Percentiles rank a stretch among this genome's conserved stretches.
Evolutionary conservation across 2,888 invertebrate species (phyloP).

Genomic region (Corbicula japonica): DNA sequence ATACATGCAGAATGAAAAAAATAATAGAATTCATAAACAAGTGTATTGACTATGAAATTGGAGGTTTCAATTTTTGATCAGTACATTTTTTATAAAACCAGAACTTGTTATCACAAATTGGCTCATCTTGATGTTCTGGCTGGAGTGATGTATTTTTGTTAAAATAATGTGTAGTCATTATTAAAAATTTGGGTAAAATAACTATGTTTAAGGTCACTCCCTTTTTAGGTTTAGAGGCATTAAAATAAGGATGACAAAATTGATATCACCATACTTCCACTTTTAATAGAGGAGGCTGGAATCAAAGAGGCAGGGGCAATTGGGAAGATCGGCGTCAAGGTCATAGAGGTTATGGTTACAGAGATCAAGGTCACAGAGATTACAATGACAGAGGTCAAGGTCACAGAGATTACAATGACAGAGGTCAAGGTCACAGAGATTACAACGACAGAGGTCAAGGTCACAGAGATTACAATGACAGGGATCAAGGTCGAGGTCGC

Average conservation of each 20-base stretch:
- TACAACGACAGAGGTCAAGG: slow-evolving; percentile 2
- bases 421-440: slow-evolving; percentile 16
- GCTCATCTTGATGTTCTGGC: neutral
- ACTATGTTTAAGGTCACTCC: no score
- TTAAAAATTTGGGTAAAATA: neutral
- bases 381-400: neutral
- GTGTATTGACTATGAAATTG: no score
- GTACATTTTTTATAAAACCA: no score
- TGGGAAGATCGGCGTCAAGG: slow-evolving; percentile 32
- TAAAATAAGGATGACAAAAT: slow-evolving; percentile 16
- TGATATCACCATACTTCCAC: no score
- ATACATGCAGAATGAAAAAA: no score
- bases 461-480: neutral
- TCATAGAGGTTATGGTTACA: slow-evolving; percentile 23
- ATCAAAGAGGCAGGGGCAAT: slow-evolving; percentile 27
- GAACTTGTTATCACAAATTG: neutral
- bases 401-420: neutral
- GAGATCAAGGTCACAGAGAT: slow-evolving; percentile 2
- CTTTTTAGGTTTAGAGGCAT: slow-evolving; percentile 5
- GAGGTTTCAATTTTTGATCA: no score
- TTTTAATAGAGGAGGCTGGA: slow-evolving; percentile 35
- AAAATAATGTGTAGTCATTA: neutral
- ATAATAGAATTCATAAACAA: no score
- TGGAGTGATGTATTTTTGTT: neutral
- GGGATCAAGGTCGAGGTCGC: slow-evolving; percentile 1